phyloP scores from a whole-genome alignment of 2,797 vertebrate species.

The Acrossocheilus wenchowensis region DNA sequence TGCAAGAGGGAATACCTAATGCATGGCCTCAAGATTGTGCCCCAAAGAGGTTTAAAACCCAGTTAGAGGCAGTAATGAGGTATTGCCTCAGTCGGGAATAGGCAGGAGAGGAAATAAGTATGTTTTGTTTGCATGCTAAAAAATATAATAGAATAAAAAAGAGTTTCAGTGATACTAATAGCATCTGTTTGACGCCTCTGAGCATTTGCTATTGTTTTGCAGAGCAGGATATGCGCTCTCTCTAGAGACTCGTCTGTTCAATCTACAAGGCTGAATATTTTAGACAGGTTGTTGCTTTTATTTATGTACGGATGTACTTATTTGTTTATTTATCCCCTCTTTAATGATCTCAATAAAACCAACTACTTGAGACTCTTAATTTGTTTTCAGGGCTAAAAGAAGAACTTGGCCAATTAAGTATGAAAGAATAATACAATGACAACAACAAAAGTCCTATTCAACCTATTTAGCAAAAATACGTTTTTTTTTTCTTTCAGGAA shows the following conservation, averaged over 20 bases:
- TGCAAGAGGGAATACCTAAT: conserved; percentile 37
- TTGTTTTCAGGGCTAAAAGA: conserved; percentile 17
- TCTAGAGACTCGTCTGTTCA: background rate
- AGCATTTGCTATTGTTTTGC: conserved; percentile 23
- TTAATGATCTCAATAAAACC: background rate
- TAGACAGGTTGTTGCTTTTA: conserved; percentile 17
- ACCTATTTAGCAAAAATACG: background rate
- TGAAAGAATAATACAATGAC: background rate
- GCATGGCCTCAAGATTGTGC: conserved; percentile 2
- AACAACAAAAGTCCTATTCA: background rate
- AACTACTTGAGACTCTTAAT: background rate
- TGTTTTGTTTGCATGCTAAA: background rate
- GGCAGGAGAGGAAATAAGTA: background rate
- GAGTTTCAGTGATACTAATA: conserved; percentile 14
- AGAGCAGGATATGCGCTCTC: background rate
- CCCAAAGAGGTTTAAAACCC: conserved; percentile 25
- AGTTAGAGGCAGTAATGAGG: conserved; percentile 21
- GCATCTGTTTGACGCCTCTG: conserved; percentile 16
- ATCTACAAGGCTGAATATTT: background rate
- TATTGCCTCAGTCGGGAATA: conserved; percentile 1
- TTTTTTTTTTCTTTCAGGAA: too few species aligned
- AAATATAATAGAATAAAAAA: conserved; percentile 15
- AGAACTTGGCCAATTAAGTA: background rate
- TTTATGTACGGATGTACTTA: background rate
- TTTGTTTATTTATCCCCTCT: background rate